These are phyloP conservation scores for Paradisaea rubra DNA, from an alignment of 2,113 vertebrate genomes.

Conservation along the genomic window DNA sequence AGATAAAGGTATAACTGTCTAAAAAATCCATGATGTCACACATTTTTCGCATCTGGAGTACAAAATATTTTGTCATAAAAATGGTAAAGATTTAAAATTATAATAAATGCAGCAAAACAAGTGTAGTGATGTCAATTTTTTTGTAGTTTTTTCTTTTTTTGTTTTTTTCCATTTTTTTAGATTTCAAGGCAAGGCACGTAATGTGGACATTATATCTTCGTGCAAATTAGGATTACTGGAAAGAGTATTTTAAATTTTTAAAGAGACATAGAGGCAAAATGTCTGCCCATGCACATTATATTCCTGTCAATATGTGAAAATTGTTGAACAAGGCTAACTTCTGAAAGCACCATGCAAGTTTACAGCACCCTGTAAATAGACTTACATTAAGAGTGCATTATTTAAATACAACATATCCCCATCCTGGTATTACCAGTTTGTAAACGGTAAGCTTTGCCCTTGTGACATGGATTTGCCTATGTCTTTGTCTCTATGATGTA, in stretches of 20 bases:
- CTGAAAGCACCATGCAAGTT: slow-evolving; percentile 86
- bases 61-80: slow-evolving; percentile 99
- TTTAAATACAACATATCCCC: slow-evolving; percentile 69
- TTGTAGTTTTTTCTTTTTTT: slow-evolving; percentile 62
- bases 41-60: slow-evolving; percentile 92
- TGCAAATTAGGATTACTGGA: slow-evolving; percentile 99
- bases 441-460: slow-evolving; percentile 90
- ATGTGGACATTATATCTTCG: slow-evolving; percentile 99
- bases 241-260: slow-evolving; percentile 83
- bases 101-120: slow-evolving; percentile 99
- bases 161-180: slow-evolving; percentile 78
- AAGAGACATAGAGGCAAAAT: slow-evolving; percentile 88
- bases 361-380: slow-evolving; percentile 81
- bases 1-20: slow-evolving; percentile 97
- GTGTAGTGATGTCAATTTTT: slow-evolving; percentile 94
- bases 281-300: slow-evolving; percentile 81
- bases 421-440: slow-evolving; percentile 75
- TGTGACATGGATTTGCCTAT: slow-evolving; percentile 84
- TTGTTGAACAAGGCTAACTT: slow-evolving; percentile 83
- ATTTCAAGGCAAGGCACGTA: slow-evolving; percentile 99
- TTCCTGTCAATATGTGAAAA: slow-evolving; percentile 74
- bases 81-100: slow-evolving; percentile 96
- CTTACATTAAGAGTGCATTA: slow-evolving; percentile 78
- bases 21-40: slow-evolving; percentile 97
- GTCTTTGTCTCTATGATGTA: slow-evolving; percentile 79